phyloP scores from a whole-genome alignment of 30 jellyfish, hydroid and myxozoan genomes.

The Haliclystus octoradiatus region DNA sequence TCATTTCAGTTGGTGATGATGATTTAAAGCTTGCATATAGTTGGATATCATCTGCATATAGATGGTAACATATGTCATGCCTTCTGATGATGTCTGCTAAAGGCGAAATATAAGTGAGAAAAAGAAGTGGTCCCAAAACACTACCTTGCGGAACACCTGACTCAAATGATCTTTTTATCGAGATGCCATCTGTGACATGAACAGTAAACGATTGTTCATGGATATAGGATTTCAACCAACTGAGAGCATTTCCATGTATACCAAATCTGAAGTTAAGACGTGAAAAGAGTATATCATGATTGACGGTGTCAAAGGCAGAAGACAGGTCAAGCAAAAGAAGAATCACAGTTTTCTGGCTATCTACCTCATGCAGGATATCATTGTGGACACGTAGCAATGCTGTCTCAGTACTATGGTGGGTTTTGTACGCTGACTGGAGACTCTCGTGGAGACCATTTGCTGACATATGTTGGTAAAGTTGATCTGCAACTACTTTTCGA shows the following conservation, averaged over 20 bases:
- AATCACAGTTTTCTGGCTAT: too few species aligned
- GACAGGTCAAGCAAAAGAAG: too few species aligned
- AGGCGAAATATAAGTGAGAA: neutral
- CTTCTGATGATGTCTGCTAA: neutral
- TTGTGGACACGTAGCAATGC: too few species aligned
- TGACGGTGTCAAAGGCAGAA: too few species aligned
- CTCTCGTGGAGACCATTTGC: too few species aligned
- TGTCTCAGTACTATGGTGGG: too few species aligned
- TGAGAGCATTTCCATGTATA: neutral
- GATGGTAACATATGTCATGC: neutral
- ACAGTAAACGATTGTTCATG: neutral
- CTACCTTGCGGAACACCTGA: neutral
- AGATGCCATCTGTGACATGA: neutral
- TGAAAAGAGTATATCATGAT: neutral
- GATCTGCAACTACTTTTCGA: neutral
- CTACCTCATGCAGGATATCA: too few species aligned
- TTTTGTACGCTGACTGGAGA: too few species aligned
- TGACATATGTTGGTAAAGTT: neutral
- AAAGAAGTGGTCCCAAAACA: neutral
- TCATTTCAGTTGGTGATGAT: too few species aligned
- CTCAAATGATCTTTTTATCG: neutral
- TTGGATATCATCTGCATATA: neutral
- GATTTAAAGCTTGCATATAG: too few species aligned
- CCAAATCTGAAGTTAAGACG: neutral
- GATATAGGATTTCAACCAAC: neutral